Conservation (phyloP, 2,888 invertebrate genomes). For the Macropis europaea region DNA sequence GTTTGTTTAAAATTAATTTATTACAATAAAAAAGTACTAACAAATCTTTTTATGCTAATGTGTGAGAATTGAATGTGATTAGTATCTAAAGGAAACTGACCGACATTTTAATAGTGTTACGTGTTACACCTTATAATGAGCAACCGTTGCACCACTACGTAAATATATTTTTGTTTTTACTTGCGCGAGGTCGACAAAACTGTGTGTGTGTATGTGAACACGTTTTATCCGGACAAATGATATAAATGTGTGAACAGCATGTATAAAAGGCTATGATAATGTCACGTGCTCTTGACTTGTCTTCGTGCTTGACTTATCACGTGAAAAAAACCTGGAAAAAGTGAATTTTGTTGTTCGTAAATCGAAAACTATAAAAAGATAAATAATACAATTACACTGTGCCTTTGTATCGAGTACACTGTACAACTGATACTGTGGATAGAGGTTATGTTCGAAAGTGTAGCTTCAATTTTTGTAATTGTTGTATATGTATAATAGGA, state of each 20-base stretch:
- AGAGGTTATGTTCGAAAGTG: slow-evolving; percentile 50
- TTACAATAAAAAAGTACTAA: background rate
- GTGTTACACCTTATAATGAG: slow-evolving; percentile 1
- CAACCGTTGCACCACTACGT: slow-evolving; percentile 10
- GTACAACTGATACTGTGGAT: background rate
- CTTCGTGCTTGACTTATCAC: slow-evolving; percentile 63
- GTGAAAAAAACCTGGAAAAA: slow-evolving; percentile 62
- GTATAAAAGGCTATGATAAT: slow-evolving; percentile 55
- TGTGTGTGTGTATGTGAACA: background rate
- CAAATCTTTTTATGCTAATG: background rate
- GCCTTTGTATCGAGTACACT: background rate
- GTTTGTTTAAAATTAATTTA: slow-evolving; percentile 73
- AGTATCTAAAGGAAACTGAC: background rate
- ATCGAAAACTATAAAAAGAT: slow-evolving; percentile 13
- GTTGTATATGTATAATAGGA: background rate
- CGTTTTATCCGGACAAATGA: background rate
- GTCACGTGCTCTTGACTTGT: slow-evolving; percentile 60
- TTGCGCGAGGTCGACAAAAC: slow-evolving; percentile 9
- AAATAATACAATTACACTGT: slow-evolving; percentile 4
- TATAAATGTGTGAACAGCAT: slow-evolving; percentile 10
- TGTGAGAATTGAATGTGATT: background rate
- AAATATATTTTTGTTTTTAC: slow-evolving; percentile 40
- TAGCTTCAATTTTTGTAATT: slow-evolving; percentile 13
- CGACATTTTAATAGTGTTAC: slow-evolving; percentile 6
- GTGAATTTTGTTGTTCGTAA: slow-evolving; percentile 28